phyloP scores from a whole-genome alignment of 2,797 vertebrate species.

The Coluber constrictor region DNA sequence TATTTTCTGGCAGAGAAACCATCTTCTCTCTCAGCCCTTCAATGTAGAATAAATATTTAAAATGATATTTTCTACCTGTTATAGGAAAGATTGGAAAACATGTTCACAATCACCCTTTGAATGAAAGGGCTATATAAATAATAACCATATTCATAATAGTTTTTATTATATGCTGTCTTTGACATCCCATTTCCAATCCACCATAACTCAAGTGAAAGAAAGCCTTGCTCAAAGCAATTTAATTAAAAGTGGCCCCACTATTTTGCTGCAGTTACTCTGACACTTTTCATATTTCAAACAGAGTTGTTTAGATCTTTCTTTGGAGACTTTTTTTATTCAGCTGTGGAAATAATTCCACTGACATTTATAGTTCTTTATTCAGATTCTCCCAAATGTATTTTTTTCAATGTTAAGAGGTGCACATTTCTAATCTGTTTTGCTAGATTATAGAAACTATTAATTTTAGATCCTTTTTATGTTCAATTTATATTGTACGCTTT shows the following conservation, averaged over 20 bases:
- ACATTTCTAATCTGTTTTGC: background rate
- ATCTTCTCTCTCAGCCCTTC: background rate
- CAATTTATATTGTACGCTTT: background rate
- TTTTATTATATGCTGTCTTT: background rate
- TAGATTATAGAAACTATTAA: background rate
- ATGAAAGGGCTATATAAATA: background rate
- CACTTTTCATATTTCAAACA: constrained; percentile 48
- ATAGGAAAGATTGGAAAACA: background rate
- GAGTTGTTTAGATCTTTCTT: constrained; percentile 41
- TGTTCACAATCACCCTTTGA: background rate
- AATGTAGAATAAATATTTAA: background rate
- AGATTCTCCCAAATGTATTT: background rate
- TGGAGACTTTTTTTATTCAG: constrained; percentile 46
- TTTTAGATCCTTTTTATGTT: background rate
- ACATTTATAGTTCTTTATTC: constrained; percentile 25
- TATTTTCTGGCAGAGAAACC: background rate
- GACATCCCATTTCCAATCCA: background rate
- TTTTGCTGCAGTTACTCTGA: constrained; percentile 49
- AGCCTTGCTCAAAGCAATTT: constrained; percentile 55
- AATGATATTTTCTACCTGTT: background rate
- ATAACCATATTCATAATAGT: background rate
- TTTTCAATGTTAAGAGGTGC: background rate
- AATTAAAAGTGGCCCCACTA: constrained; percentile 44
- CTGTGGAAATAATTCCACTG: constrained; percentile 34
- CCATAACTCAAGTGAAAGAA: background rate